Evolutionary conservation across 2,113 vertebrate species (phyloP), one percentile per base, ranked within the genome.

Genomic region (Archilochus colubris): DNA sequence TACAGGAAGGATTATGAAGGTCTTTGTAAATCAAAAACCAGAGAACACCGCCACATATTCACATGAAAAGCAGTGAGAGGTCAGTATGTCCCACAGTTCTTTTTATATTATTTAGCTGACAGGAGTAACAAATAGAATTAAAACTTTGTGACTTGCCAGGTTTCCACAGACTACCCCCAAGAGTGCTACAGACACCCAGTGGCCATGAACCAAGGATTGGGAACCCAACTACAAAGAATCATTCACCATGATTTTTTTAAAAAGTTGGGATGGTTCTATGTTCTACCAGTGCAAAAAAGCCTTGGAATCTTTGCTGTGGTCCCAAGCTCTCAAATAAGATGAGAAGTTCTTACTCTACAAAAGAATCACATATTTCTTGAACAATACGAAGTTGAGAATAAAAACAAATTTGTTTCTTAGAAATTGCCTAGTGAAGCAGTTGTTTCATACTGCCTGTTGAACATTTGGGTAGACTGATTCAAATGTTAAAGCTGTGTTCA

Each of bases 401-500:
- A 97, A 97, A 96, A 92, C 96, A 97, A 98, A 97, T 97, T 97
- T 87, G 88, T 63, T 89, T 82, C 96, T 97, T 95, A 84, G 94
- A 97, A 97, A 97, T 96, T 97, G 97, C 97, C 97, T 97, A 97
- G 97, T 97, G 97, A 97, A 97, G 97, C 97, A 97, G 95, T 98
- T 98, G 97, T 96, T 97, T 95, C 97, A 82, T 97, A 97, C 97
- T 98, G 98, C 98, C 97, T 98, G 98, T 98, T 98, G 98, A 98
- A 97, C 97, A 97, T 98, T 98, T 97, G 97, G 97, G 97, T 97
- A 94, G 89, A 97, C 97, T 92, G 53, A 97, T 97, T 97, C 97
- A 97, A 98, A 98, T 98, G 97, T 98, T 97, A 98, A 98, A 98
- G 97, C 97, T 98, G 97, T 97, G 97, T 98, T 98, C 97, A 98